Evolutionary conservation across 2,113 vertebrate genomes (phyloP), one percentile per base, ranked within the genome.

Genomic region (Gobiocypris rarus): DNA sequence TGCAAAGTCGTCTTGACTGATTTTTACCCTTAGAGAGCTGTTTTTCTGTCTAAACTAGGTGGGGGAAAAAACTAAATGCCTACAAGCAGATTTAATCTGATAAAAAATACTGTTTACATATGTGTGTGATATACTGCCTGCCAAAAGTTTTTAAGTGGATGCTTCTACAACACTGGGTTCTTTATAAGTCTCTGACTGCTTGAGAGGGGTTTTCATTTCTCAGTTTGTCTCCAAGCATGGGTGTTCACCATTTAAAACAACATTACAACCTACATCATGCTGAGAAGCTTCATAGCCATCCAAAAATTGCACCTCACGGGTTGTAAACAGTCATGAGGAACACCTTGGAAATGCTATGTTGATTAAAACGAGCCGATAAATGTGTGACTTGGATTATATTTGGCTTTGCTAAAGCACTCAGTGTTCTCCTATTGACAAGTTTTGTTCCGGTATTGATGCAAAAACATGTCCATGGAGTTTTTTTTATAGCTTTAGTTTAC

Each of bases 81-180:
- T 91, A 92, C 91, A 91, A 93, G 91, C 91, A 90, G 88, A 91
- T 91, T 94, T 94, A 93, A 93, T 93, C 93, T 92, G 93, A 94
- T 94, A 93, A 94, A 94, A 91, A 90, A 91, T 90, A 89, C 86
- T 91, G 91, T 94, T 93, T 94, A 93, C 89, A 90, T n/a, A n/a
- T 88, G 91, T 91, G 92, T 92, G 89, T 94, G 93, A 94, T 94
- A 92, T 93, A 94, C 89, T 78, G 87, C 88, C 91, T 93, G 93
- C 87, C 93, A 93, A 88, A 92, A 54, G 65, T 87, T 92, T 92
- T 90, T 87, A 91, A 94, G 91, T 87, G 90, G 89, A 83, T 87
- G 89, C 90, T 90, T 91, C 85, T 90, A 89, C 85, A 85, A 85
- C 88, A 74, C 85, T 84, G 79, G 87, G 88, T 89, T 86, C 80